These are phyloP conservation scores for Lasioglossum morio DNA, from an alignment of 2,888 invertebrate species.

Conservation along the genomic window DNA sequence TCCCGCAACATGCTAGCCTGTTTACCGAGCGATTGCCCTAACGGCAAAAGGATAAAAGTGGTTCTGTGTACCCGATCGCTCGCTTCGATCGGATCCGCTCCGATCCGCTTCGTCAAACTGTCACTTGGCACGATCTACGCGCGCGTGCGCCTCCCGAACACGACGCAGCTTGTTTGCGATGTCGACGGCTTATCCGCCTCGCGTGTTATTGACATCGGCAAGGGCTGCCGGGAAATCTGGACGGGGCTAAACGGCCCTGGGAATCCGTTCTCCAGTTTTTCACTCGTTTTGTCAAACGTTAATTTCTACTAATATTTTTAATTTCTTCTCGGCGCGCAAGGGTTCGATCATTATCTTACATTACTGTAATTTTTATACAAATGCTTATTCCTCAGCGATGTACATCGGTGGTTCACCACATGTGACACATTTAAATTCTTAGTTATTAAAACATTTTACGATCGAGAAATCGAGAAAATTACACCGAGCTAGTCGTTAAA, in stretches of 20 bases:
- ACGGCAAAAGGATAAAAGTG: background rate
- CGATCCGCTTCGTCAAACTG: constrained; percentile 10
- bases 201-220: constrained; percentile 63
- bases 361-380: too few relatives aligned
- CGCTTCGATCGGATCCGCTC: background rate
- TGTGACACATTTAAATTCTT: too few relatives aligned
- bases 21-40: background rate
- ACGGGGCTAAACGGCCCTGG: constrained; percentile 16
- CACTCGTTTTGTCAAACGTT: too few relatives aligned
- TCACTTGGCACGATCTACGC: constrained; percentile 36
- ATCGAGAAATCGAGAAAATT: too few relatives aligned
- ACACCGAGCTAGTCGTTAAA: too few relatives aligned
- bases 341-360: too few relatives aligned
- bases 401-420: too few relatives aligned
- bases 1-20: background rate
- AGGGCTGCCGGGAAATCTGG: constrained; percentile 51
- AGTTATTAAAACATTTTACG: too few relatives aligned
- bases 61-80: background rate
- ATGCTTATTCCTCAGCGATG: too few relatives aligned
- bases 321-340: too few relatives aligned
- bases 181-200: constrained; percentile 69
- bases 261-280: background rate
- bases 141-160: constrained; percentile 8
- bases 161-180: constrained; percentile 58
- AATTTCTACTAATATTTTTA: too few relatives aligned